These are phyloP conservation scores for Alentia gelatinosa DNA, from an alignment of 2,888 invertebrate genomes.

Conservation along the genomic window DNA sequence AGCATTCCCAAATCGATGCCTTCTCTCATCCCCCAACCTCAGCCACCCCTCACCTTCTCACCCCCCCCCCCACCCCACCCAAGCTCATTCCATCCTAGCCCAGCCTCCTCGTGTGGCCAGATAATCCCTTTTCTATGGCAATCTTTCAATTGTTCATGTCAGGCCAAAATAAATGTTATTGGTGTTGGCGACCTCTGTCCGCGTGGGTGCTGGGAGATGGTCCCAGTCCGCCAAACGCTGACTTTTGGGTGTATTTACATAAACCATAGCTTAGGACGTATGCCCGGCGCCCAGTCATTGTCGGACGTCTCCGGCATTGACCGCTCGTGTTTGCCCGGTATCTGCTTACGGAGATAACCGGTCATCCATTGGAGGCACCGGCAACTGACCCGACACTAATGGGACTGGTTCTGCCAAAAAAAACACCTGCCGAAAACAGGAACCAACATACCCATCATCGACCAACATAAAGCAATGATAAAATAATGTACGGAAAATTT, in stretches of 20 bases:
- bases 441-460: no score
- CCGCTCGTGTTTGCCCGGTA: neutral
- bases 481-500: no score
- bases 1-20: neutral
- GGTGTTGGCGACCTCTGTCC: neutral
- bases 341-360: slow-evolving; percentile 1
- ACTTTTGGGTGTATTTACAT: slow-evolving; percentile 8
- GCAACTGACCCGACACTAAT: neutral
- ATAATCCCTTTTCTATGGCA: slow-evolving; percentile 34
- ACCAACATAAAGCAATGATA: no score
- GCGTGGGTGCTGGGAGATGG: neutral
- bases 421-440: no score
- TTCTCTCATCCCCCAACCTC: neutral
- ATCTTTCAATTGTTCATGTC: slow-evolving; percentile 29
- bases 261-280: slow-evolving; percentile 8
- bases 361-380: neutral
- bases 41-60: neutral
- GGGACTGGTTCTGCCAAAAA: no score
- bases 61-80: no score
- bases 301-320: neutral
- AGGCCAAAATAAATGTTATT: slow-evolving; percentile 17
- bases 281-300: neutral
- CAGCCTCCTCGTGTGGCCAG: no score
- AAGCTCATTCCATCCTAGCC: no score
- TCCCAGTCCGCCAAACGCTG: neutral